Conservation (phyloP, 2,888 invertebrate genomes). For the Perizoma affinitatum region DNA sequence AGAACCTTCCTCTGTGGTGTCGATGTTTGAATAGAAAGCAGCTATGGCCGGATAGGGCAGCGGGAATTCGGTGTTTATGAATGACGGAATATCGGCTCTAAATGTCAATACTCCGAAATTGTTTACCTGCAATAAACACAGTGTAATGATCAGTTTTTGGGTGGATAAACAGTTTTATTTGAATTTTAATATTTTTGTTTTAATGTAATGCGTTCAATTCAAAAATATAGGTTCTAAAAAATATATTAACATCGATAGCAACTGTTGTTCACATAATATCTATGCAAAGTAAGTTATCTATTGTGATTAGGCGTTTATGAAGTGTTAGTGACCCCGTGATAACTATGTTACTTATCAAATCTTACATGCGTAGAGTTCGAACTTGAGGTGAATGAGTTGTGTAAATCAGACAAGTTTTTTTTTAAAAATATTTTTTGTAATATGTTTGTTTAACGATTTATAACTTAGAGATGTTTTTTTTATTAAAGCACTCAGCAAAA, state of each 20-base stretch:
- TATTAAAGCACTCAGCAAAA: no score
- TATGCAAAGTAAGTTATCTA: constrained; percentile 43
- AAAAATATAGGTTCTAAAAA: no score
- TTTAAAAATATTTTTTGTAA: no score
- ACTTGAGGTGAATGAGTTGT: constrained; percentile 7
- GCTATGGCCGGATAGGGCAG: constrained; percentile 95
- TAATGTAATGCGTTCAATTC: not conserved
- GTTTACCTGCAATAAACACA: constrained; percentile 88
- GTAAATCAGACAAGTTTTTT: no score
- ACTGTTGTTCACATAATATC: constrained; percentile 32
- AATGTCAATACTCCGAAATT: constrained; percentile 96
- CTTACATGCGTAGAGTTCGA: constrained; percentile 36
- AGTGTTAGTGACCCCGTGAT: constrained; percentile 48
- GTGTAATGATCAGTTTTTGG: no score
- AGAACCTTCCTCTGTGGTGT: constrained; percentile 88
- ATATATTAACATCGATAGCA: constrained; percentile 13
- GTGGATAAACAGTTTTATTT: no score
- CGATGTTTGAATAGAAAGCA: constrained; percentile 95
- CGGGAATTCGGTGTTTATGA: constrained; percentile 94
- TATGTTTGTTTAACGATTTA: no score
- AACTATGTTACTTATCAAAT: constrained; percentile 41
- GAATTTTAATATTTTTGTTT: not conserved
- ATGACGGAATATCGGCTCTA: constrained; percentile 93
- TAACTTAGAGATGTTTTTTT: no score
- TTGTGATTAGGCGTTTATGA: constrained; percentile 46